Evolutionary conservation across 2,797 vertebrate species (phyloP), one percentile per base, ranked within the genome.

Genomic region (Sus cebifrons): DNA sequence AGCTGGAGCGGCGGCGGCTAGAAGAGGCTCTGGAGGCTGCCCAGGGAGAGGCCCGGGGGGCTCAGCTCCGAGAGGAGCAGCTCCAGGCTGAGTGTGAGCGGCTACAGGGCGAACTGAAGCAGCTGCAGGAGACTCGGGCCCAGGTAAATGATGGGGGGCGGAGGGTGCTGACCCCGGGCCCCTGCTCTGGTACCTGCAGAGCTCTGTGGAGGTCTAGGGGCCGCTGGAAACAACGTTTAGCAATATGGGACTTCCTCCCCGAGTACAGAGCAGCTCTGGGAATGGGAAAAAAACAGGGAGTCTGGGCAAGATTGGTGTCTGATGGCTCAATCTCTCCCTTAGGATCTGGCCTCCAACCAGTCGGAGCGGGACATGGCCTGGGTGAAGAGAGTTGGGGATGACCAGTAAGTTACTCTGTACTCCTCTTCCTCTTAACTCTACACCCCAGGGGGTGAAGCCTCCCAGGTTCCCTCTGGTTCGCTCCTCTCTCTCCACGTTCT

Each of bases 311-410:
- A 13, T 6, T 56, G 71, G 68, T 25, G 25, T 82, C 86, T 96
- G 71, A 97, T 81, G 40, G 89, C 54, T 85, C 32, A 2, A 7
- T 86, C 65, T 96, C 94, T 85, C 85, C 96, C 73, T 82, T 98
- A 99, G 99, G 99, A 99, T 95, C 98, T 99, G 98, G 99, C 98
- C 97, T 99, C 99, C 94, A 99, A 99, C 62, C 99, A 99, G 98
- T 99, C 99, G 62, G 99, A 99, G 98, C 99, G 99, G 95, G 99
- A 99, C 98, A 99, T 99, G 99, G 99, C 99, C 71, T 99, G 99
- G 99, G 99, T 99, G 98, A 99, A 99, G 99, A 99, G 99, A 98
- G 99, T 99, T 97, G 99, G 99, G 97, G 99, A 99, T 4, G 99
- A 99, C 98, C 99, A 99, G 99, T 99, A 99, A 99, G 99, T 99